Base-by-base conservation (phyloP, 92 coral and sea anemone species). In the Palythoa grandiflora region DNA sequence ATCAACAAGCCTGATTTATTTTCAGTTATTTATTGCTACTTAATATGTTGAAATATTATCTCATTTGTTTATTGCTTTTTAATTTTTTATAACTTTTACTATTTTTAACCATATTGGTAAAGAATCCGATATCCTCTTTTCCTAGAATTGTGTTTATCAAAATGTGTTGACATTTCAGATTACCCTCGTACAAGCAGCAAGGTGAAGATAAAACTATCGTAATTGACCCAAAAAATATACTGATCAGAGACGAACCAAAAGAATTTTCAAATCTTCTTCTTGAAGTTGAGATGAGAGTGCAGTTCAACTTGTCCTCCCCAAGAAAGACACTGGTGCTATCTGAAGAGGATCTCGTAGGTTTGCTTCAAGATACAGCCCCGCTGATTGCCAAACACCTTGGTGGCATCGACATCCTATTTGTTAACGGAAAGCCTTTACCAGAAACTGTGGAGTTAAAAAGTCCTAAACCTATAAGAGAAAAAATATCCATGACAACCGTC, bases 251-350 rank as follows among this genome's bases (percentile, higher is more conserved):
- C 13, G 47, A 66, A 66, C 86, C 86, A 47, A 81, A 48, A 20
- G 47, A 40, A 66, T 81, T 81, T 47, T 68, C 86, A 81, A 60
- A 78, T 40, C 70, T 57, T 28, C 83, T 78, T 20, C 83, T 78
- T 35, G 83, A 78, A 38, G 83, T 78, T 57, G 53, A 78, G 37
- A 78, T 78, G 19, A 48, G 51, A 4, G 53, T 78, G 15, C 19
- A 28, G 50, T 44, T 44, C 50, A 44, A 44, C 83, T 55, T 17
- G 14, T 55, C 48, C n/a, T 53, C 35, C 50, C 37, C 57, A 39
- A 40, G 70, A 9, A 48, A 81, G 21, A 66, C 44, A 16, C 75
- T 2, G 47, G 12, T 9, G 2, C 63, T 81, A 1, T 39, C 47
- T 48, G 52, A 4, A 1, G 60, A 48, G 2, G 75, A 81, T 50